Evolutionary conservation across 1,140 invertebrate genomes (phyloP).

Genomic region (Apolygus lucorum): DNA sequence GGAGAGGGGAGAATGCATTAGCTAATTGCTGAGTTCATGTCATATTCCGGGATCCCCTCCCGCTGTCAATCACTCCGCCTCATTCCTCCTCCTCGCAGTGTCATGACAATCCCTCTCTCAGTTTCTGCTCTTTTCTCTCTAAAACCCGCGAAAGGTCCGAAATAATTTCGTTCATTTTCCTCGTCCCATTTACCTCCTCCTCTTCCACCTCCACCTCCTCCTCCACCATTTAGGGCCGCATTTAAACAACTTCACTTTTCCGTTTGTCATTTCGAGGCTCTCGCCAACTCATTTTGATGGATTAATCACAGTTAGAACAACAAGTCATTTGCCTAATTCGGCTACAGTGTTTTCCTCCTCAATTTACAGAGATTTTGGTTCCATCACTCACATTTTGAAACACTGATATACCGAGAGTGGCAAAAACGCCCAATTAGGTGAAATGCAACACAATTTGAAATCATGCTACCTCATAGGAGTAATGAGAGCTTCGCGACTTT

Average conservation of each 20-base stretch:
- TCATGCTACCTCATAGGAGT: too few species aligned
- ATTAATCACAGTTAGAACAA: not conserved
- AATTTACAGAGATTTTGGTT: too few species aligned
- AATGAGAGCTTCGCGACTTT: too few species aligned
- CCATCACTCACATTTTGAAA: too few species aligned
- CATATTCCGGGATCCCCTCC: not conserved
- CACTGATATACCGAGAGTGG: too few species aligned
- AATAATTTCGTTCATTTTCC: not conserved
- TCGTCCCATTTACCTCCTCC: not conserved
- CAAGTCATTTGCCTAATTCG: not conserved
- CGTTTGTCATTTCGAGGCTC: not conserved
- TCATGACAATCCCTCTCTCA: not conserved
- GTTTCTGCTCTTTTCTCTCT: not conserved
- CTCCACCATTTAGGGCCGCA: not conserved
- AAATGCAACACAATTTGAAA: too few species aligned
- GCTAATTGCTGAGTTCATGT: conserved; percentile 17
- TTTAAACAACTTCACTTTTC: not conserved
- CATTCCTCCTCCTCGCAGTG: not conserved
- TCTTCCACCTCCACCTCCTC: too few species aligned
- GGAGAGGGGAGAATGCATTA: conserved; percentile 7
- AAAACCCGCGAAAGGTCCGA: not conserved
- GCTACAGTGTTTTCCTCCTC: too few species aligned
- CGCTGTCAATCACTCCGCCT: not conserved
- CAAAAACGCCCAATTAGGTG: too few species aligned
- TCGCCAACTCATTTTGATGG: not conserved